Evolutionary conservation across 2,113 vertebrate species (phyloP).

Genomic region (Neolamprologus toae): DNA sequence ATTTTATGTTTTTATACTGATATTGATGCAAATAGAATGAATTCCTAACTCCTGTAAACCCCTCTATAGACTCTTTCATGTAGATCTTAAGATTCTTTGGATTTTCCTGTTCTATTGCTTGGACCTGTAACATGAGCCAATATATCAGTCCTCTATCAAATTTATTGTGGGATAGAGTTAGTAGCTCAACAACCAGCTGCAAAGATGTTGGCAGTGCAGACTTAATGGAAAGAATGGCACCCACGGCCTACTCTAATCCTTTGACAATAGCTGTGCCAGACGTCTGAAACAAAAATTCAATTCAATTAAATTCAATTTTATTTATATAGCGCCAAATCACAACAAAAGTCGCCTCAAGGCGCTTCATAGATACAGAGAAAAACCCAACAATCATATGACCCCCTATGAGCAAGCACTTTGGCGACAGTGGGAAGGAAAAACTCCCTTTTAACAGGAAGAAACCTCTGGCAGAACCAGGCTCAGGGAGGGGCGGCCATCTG

Average conservation of each 20-base stretch:
- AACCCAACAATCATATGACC: too few species aligned
- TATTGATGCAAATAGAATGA: not conserved
- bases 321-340: too few species aligned
- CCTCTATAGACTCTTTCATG: not conserved
- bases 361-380: too few species aligned
- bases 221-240: not conserved
- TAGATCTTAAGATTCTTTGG: not conserved
- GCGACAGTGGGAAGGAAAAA: too few species aligned
- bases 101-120: not conserved
- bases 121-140: not conserved
- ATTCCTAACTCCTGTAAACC: not conserved
- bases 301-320: too few species aligned
- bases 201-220: not conserved
- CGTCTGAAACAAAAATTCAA: not conserved
- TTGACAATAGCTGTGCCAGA: not conserved
- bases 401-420: too few species aligned
- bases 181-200: not conserved
- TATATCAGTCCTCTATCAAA: not conserved
- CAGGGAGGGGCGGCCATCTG: too few species aligned
- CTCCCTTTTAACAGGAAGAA: too few species aligned
- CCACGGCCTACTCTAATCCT: not conserved
- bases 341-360: too few species aligned
- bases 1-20: not conserved
- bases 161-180: not conserved
- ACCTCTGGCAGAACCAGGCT: too few species aligned